phyloP scores from a whole-genome alignment of 2,888 invertebrate genomes.

The Diarsia mendica region DNA sequence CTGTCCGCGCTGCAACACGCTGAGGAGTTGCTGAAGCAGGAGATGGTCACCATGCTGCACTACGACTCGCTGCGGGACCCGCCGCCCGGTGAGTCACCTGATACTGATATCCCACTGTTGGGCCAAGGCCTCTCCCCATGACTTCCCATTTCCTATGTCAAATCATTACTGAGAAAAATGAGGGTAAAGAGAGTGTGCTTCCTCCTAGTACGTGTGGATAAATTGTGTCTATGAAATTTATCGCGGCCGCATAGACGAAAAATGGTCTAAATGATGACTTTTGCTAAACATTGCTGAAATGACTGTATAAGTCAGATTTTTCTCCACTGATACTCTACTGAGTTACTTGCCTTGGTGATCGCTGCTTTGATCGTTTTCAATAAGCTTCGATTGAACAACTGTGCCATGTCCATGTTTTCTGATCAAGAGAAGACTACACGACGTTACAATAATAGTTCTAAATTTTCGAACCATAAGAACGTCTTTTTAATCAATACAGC shows the following conservation, averaged over 20 bases:
- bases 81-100: slow-evolving; percentile 73
- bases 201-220: no score
- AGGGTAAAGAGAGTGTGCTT: no score
- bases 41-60: slow-evolving; percentile 98
- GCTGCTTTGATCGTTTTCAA: neutral
- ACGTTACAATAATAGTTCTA: no score
- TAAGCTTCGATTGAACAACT: neutral
- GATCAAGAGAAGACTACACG: neutral
- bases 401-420: neutral
- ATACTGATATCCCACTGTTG: no score
- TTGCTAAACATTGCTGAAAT: neutral
- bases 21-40: slow-evolving; percentile 98
- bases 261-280: neutral
- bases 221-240: neutral
- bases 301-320: neutral
- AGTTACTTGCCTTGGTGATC: neutral
- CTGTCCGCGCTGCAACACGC: slow-evolving; percentile 97
- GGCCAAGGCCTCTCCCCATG: no score
- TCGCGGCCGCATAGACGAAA: neutral
- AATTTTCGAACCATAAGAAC: neutral
- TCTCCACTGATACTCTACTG: no score
- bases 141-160: neutral
- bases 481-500: neutral
- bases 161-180: neutral
- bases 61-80: slow-evolving; percentile 96